A percentile compares a stretch with the other conserved stretches of the same genome.
These are phyloP conservation scores for Chrysemys picta DNA, from an alignment of 2,113 vertebrate species.

Conservation along the genomic window DNA sequence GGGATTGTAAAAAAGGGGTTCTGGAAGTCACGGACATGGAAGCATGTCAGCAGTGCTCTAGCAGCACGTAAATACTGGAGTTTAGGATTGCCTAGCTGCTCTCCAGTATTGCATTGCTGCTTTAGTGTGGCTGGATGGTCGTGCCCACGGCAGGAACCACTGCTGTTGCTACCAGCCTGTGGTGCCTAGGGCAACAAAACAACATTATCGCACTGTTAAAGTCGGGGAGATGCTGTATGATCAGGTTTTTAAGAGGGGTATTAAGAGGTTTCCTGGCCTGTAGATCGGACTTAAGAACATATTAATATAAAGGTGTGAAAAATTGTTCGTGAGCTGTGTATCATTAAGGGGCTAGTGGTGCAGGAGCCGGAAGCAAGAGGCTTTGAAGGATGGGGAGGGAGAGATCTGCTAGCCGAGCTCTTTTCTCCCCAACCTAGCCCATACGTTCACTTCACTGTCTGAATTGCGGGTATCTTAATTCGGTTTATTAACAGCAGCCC, in stretches of 20 bases:
- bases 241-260: not conserved
- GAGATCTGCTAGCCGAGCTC: not conserved
- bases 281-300: not conserved
- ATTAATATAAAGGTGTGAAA: not conserved
- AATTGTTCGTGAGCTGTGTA: not conserved
- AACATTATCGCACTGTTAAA: not conserved
- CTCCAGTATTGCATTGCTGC: conserved; percentile 88
- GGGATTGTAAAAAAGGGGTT: not conserved
- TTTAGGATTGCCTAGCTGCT: conserved; percentile 70
- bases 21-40: not conserved
- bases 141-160: not conserved
- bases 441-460: not conserved
- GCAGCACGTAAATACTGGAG: conserved; percentile 89
- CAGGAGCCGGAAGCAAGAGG: not conserved
- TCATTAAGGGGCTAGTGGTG: not conserved
- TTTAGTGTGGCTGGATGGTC: conserved; percentile 78
- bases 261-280: not conserved
- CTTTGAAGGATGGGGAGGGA: not conserved
- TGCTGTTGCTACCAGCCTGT: not conserved
- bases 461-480: too few relatives aligned
- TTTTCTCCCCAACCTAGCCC: not conserved
- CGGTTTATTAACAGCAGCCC: not conserved
- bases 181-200: not conserved
- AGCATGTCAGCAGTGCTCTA: conserved; percentile 77
- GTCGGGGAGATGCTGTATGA: not conserved